Percentiles rank a stretch among this genome's conserved stretches.
Evolutionary conservation across 2,797 vertebrate genomes (phyloP).

Genomic region (Ambastaia sidthimunki): DNA sequence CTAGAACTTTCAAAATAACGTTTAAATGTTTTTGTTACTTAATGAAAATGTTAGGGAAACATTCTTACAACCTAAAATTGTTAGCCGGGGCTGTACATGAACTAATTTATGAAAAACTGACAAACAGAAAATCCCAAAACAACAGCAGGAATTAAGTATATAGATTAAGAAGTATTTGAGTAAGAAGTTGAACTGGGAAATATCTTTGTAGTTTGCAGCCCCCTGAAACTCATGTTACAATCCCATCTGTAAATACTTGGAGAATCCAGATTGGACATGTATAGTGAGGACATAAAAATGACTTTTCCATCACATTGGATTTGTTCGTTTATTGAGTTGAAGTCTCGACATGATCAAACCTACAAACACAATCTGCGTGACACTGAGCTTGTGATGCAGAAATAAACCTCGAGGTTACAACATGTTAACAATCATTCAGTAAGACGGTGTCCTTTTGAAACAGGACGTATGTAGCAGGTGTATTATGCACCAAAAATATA

Average conservation of each 20-base stretch:
- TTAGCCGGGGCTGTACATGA: background rate
- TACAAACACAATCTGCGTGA: slow-evolving; percentile 59
- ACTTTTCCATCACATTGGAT: slow-evolving; percentile 10
- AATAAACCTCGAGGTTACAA: slow-evolving; percentile 68
- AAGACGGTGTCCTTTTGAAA: slow-evolving; percentile 69
- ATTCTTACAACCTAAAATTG: too few relatives aligned
- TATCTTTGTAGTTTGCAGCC: too few relatives aligned
- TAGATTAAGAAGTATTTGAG: too few relatives aligned
- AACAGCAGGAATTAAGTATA: too few relatives aligned
- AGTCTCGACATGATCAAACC: slow-evolving; percentile 61
- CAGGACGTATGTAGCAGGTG: slow-evolving; percentile 53
- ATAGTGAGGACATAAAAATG: too few relatives aligned
- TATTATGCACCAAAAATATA: slow-evolving; percentile 62
- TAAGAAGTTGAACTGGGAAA: too few relatives aligned
- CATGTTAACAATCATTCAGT: slow-evolving; percentile 66
- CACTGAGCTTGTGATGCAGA: slow-evolving; percentile 58
- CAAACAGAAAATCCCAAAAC: background rate
- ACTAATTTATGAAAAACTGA: background rate
- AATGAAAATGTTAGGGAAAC: too few relatives aligned
- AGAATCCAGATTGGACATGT: slow-evolving; percentile 37
- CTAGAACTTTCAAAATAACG: too few relatives aligned
- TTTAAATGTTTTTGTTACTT: too few relatives aligned
- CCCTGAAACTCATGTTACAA: slow-evolving; percentile 67
- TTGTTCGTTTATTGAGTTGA: slow-evolving; percentile 42
- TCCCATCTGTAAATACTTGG: slow-evolving; percentile 66